Conservation (phyloP, 2,113 vertebrate species). For the Leucosticte australis region DNA sequence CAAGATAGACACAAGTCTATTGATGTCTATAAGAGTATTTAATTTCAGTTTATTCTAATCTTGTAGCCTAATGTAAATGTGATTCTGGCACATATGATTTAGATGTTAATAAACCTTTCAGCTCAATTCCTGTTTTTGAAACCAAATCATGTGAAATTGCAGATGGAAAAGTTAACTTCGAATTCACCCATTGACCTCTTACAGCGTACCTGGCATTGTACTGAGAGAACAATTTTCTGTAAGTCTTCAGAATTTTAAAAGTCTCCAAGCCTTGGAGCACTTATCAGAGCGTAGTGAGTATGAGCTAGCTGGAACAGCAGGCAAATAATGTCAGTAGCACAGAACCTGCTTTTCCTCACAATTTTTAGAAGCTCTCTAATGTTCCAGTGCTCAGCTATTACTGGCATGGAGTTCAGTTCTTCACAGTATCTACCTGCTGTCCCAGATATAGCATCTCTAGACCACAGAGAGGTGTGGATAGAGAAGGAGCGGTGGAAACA, state of each 20-base stretch:
- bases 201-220: background rate
- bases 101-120: background rate
- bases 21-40: background rate
- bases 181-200: background rate
- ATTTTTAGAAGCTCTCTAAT: background rate
- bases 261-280: background rate
- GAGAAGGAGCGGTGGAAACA: background rate
- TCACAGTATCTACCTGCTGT: background rate
- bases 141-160: background rate
- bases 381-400: background rate
- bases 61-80: background rate
- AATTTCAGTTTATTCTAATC: background rate
- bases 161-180: background rate
- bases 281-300: background rate
- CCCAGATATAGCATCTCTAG: background rate
- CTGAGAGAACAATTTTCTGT: background rate
- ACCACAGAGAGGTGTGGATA: background rate
- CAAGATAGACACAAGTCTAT: background rate
- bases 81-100: background rate
- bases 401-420: background rate
- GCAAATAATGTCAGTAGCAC: background rate
- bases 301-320: background rate
- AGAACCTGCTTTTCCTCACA: background rate
- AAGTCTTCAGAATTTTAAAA: background rate
- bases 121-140: background rate